Percentiles rank a stretch among this genome's conserved stretches.
Conservation (phyloP, 2,797 vertebrate genomes). For the Pristis pectinata region DNA sequence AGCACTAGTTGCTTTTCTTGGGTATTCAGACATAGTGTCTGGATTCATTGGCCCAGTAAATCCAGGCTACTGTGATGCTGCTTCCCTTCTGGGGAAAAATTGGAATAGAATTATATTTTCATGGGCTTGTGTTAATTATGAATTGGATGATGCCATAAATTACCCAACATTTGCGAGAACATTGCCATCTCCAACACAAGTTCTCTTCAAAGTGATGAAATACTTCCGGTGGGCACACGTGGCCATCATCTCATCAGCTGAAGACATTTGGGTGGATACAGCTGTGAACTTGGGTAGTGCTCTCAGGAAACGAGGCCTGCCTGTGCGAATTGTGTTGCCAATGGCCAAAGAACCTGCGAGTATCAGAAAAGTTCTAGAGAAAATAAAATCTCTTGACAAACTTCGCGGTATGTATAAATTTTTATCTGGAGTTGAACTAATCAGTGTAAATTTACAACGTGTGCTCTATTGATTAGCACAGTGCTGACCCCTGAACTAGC, state of each 20-base stretch:
- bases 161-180: conserved; percentile 68
- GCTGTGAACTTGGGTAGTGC: conserved; percentile 67
- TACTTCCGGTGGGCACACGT: conserved; percentile 80
- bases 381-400: conserved; percentile 59
- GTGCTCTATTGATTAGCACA: background rate
- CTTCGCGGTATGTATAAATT: conserved; percentile 62
- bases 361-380: conserved; percentile 59
- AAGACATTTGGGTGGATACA: conserved; percentile 77
- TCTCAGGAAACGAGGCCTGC: conserved; percentile 64
- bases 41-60: conserved; percentile 77
- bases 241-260: conserved; percentile 71
- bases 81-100: conserved; percentile 67
- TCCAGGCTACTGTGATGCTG: conserved; percentile 76
- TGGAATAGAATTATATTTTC: conserved; percentile 86
- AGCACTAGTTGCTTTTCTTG: conserved; percentile 65
- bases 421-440: background rate
- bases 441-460: background rate
- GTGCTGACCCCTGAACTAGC: background rate
- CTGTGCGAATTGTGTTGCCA: conserved; percentile 63
- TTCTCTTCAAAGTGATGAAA: conserved; percentile 70
- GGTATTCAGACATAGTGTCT: conserved; percentile 63
- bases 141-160: conserved; percentile 60
- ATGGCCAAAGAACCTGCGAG: conserved; percentile 60
- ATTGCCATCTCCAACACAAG: conserved; percentile 61
- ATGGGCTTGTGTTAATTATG: conserved; percentile 72